These are phyloP conservation scores for Panthera uncia DNA, from an alignment of 2,113 vertebrate genomes.

Conservation along the genomic window DNA sequence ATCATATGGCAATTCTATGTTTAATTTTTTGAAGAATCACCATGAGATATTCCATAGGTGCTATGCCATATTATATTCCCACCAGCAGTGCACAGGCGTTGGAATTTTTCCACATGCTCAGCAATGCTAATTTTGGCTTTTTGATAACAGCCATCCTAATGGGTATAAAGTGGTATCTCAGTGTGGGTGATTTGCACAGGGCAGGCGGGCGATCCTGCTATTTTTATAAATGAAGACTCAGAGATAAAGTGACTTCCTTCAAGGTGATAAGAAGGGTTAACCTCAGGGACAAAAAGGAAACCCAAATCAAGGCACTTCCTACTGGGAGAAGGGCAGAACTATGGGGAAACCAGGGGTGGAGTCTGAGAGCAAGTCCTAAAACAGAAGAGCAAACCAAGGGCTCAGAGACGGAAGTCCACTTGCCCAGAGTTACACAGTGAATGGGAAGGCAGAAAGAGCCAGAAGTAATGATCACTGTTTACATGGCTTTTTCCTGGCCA, in stretches of 20 bases:
- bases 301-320: not conserved
- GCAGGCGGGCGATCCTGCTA: not conserved
- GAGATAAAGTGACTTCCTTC: not conserved
- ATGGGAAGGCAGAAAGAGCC: not conserved
- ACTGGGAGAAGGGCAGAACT: not conserved
- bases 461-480: not conserved
- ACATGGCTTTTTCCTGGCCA: not conserved
- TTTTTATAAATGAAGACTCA: not conserved
- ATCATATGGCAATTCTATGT: not conserved
- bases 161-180: not conserved
- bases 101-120: not conserved
- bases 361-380: slow-evolving; percentile 31
- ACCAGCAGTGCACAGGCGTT: not conserved
- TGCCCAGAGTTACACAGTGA: not conserved
- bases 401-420: not conserved
- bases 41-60: not conserved
- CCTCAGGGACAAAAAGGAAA: not conserved
- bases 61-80: not conserved
- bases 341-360: not conserved
- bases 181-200: not conserved
- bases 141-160: not conserved
- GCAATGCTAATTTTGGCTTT: not conserved
- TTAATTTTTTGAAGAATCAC: not conserved
- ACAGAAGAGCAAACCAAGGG: not conserved
- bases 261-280: not conserved